Conservation (phyloP, 2,888 invertebrate species). For the Caenorhabditis macrosperma region DNA sequence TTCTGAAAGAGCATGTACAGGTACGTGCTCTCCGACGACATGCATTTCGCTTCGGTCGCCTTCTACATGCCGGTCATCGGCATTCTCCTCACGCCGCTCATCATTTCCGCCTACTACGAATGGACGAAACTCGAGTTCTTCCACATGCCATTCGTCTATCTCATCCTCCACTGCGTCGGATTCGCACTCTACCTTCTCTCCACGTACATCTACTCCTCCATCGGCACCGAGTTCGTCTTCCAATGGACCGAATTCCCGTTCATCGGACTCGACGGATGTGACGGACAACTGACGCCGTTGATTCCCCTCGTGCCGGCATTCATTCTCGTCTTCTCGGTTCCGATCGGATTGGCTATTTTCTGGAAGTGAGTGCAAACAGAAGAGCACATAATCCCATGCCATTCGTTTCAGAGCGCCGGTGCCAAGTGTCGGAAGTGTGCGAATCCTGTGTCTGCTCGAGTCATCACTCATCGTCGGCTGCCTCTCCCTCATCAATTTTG, state of each 20-base stretch:
- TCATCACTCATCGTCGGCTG: conserved; percentile 62
- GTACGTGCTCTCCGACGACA: conserved; percentile 84
- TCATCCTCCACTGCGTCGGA: conserved; percentile 34
- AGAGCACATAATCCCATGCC: neutral
- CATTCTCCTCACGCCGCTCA: conserved; percentile 66
- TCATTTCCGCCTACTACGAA: conserved; percentile 68
- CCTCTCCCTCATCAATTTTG: conserved; percentile 71
- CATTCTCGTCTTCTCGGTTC: neutral
- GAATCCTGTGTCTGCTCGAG: conserved; percentile 55
- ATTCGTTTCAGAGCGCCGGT: conserved; percentile 15
- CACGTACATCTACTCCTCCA: conserved; percentile 16
- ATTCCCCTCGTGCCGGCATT: conserved; percentile 2
- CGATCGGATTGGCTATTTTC: conserved; percentile 24
- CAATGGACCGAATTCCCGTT: conserved; percentile 26
- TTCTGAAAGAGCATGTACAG: conserved; percentile 83
- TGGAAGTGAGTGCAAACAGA: conserved; percentile 1
- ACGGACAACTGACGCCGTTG: conserved; percentile 16
- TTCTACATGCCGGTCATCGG: conserved; percentile 74
- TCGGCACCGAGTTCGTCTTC: conserved; percentile 12
- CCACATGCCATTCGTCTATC: conserved; percentile 30
- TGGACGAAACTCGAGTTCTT: conserved; percentile 49
- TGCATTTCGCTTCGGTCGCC: conserved; percentile 75
- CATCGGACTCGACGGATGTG: conserved; percentile 20
- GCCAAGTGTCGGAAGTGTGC: conserved; percentile 15
- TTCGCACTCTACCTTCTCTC: conserved; percentile 15